Evolutionary conservation across 2,888 invertebrate species (phyloP).

Genomic region (Leucozona laternaria): DNA sequence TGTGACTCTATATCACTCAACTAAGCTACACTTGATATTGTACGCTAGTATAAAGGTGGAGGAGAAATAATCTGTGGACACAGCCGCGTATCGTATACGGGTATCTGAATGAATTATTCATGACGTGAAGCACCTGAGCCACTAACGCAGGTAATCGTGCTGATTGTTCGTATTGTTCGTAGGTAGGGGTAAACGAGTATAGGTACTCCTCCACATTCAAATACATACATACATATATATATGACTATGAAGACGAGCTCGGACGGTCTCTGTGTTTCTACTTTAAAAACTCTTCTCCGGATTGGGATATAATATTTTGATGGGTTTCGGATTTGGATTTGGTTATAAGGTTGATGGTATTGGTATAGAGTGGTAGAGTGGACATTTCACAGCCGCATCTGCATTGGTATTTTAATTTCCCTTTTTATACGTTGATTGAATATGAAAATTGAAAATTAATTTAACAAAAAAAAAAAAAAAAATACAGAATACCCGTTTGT

Average conservation of each 20-base stretch:
- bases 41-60: conserved; percentile 12
- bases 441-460: conserved; percentile 68
- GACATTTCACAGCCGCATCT: conserved; percentile 43
- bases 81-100: conserved; percentile 50
- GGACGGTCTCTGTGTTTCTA: conserved; percentile 13
- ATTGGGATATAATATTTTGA: conserved; percentile 64
- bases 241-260: not conserved
- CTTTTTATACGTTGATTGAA: conserved; percentile 75
- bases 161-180: conserved; percentile 53
- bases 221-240: not conserved
- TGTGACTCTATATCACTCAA: not conserved
- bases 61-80: conserved; percentile 62
- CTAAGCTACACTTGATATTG: not conserved
- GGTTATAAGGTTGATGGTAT: conserved; percentile 28
- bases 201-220: not conserved
- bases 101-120: conserved; percentile 70
- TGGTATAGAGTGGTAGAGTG: conserved; percentile 10
- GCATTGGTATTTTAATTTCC: conserved; percentile 72
- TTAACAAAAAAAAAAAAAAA: conserved; percentile 24
- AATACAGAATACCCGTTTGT: not conserved
- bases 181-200: conserved; percentile 17
- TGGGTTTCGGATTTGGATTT: conserved; percentile 73
- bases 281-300: conserved; percentile 42
- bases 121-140: conserved; percentile 65
- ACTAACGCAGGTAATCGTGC: conserved; percentile 75